A percentile compares a stretch with the other conserved stretches of the same genome.
phyloP scores from a whole-genome alignment of 2,888 invertebrate genomes.

The Rhagium mordax region DNA sequence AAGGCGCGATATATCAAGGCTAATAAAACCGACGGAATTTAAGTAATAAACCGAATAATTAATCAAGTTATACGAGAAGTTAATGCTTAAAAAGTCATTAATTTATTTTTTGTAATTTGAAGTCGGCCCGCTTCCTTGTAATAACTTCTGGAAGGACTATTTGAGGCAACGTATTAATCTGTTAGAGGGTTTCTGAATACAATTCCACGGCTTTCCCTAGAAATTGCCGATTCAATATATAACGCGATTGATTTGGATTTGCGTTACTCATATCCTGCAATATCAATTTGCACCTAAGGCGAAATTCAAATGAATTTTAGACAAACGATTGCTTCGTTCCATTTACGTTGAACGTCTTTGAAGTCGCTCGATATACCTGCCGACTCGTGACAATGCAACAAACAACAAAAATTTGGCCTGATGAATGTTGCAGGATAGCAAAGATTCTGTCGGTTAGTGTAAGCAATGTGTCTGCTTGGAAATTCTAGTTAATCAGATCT shows the following conservation, averaged over 20 bases:
- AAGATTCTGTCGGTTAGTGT: not conserved
- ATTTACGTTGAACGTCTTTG: no score
- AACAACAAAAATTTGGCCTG: not conserved
- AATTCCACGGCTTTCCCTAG: not conserved
- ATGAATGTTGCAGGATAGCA: not conserved
- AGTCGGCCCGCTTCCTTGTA: not conserved
- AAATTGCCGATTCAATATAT: not conserved
- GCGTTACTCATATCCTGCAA: no score
- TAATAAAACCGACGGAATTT: not conserved
- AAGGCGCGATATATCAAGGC: not conserved
- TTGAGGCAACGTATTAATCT: not conserved
- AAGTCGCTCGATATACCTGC: no score
- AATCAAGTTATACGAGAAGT: not conserved
- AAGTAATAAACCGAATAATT: not conserved
- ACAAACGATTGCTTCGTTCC: no score
- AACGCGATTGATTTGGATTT: not conserved
- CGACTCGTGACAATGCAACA: no score
- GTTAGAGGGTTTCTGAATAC: not conserved
- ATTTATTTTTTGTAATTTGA: not conserved
- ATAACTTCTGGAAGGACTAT: not conserved
- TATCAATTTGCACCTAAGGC: no score
- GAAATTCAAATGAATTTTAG: no score
- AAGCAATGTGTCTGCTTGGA: not conserved
- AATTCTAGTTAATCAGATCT: not conserved
- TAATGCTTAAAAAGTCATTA: not conserved